phyloP scores from a whole-genome alignment of 2,113 vertebrate species.

The Barnardius zonarius region DNA sequence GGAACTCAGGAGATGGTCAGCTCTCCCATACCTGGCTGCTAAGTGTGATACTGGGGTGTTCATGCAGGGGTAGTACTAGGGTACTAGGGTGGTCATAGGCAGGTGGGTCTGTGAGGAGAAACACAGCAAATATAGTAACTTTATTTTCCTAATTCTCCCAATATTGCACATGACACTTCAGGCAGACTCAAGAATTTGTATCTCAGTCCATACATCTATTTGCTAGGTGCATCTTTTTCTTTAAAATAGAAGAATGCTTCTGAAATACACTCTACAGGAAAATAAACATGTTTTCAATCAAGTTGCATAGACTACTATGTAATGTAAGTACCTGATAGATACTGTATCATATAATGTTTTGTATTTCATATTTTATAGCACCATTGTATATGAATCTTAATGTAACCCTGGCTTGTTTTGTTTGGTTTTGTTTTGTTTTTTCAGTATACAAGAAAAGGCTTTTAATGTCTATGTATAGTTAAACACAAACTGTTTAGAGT shows the following conservation, averaged over 20 bases:
- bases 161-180: neutral
- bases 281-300: neutral
- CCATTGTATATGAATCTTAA: neutral
- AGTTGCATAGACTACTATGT: neutral
- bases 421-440: neutral
- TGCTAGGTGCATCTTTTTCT: neutral
- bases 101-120: neutral
- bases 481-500: neutral
- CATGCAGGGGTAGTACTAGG: neutral
- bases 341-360: neutral
- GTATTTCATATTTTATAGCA: neutral
- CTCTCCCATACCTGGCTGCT: accelerated
- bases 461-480: neutral
- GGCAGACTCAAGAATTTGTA: neutral
- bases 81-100: neutral
- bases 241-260: neutral
- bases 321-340: neutral
- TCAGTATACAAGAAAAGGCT: neutral
- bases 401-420: neutral
- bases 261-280: neutral
- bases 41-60: neutral
- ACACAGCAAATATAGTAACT: accelerated
- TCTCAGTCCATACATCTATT: neutral
- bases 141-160: neutral
- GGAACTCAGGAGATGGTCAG: neutral